These are phyloP conservation scores for Sisyra terminalis DNA, from an alignment of 2,888 invertebrate species.

Conservation along the genomic window DNA sequence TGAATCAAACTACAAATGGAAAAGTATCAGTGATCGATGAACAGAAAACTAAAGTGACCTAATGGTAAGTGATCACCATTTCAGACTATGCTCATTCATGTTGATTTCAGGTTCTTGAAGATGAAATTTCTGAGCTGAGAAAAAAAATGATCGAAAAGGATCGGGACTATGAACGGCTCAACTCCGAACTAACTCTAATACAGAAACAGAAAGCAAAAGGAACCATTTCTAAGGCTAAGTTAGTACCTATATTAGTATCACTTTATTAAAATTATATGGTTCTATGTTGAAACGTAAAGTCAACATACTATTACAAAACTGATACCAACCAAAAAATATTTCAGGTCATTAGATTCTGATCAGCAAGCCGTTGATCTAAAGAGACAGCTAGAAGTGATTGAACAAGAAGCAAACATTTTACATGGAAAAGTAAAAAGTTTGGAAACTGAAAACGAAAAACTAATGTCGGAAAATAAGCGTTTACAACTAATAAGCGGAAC, in stretches of 20 bases:
- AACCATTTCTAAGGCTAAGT: constrained; percentile 45
- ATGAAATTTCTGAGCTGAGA: constrained; percentile 54
- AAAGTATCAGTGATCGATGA: constrained; percentile 39
- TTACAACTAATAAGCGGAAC: constrained; percentile 40
- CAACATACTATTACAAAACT: too few relatives aligned
- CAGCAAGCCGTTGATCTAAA: constrained; percentile 51
- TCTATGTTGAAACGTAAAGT: too few relatives aligned
- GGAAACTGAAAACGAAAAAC: constrained; percentile 60
- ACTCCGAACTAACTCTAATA: constrained; percentile 47
- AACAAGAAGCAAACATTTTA: constrained; percentile 56
- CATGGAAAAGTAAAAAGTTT: constrained; percentile 48
- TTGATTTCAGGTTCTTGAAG: constrained; percentile 41
- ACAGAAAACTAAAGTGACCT: constrained; percentile 46
- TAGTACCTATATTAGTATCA: too few relatives aligned
- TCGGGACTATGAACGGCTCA: constrained; percentile 58
- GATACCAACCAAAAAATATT: too few relatives aligned
- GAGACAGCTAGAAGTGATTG: constrained; percentile 57
- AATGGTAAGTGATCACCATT: too few relatives aligned
- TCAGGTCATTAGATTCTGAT: constrained; percentile 42
- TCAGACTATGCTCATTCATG: constrained; percentile 9
- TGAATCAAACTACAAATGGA: constrained; percentile 14
- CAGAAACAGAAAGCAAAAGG: constrained; percentile 42
- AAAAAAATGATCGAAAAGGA: constrained; percentile 71
- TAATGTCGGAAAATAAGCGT: constrained; percentile 55
- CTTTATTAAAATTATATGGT: too few relatives aligned